These are phyloP conservation scores for Suncus etruscus DNA, from an alignment of 2,113 vertebrate genomes.

Conservation along the genomic window DNA sequence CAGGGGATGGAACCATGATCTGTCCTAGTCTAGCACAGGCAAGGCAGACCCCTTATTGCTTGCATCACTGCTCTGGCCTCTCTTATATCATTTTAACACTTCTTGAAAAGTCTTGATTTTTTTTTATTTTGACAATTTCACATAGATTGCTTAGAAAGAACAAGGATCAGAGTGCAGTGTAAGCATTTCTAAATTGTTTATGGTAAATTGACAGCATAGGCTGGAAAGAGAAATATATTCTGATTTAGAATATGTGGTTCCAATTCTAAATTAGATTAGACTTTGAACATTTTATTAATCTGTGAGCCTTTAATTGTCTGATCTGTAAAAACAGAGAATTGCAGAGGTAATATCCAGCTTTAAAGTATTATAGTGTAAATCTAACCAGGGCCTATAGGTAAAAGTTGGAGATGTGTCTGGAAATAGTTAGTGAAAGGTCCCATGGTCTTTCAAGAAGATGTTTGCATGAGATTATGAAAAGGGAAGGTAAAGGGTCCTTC, in stretches of 20 bases:
- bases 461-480: background rate
- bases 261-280: background rate
- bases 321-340: background rate
- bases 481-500: fast-evolving
- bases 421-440: background rate
- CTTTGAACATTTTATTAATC: slow-evolving; percentile 2
- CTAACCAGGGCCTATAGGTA: background rate
- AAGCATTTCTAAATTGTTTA: background rate
- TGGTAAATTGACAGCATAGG: slow-evolving; percentile 5
- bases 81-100: background rate
- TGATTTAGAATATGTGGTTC: background rate
- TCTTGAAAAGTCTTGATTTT: slow-evolving; percentile 9
- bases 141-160: slow-evolving; percentile 10
- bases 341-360: background rate
- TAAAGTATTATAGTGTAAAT: background rate
- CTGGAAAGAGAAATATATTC: slow-evolving; percentile 29
- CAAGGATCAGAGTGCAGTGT: background rate
- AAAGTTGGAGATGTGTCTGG: background rate
- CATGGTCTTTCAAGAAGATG: background rate
- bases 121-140: slow-evolving; percentile 28
- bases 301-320: background rate
- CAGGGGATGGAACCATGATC: too few relatives aligned
- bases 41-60: too few relatives aligned
- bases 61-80: too few relatives aligned
- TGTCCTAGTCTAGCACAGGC: too few relatives aligned